Evolutionary conservation across 2,888 invertebrate genomes (phyloP).

Genomic region (Seira ritae): DNA sequence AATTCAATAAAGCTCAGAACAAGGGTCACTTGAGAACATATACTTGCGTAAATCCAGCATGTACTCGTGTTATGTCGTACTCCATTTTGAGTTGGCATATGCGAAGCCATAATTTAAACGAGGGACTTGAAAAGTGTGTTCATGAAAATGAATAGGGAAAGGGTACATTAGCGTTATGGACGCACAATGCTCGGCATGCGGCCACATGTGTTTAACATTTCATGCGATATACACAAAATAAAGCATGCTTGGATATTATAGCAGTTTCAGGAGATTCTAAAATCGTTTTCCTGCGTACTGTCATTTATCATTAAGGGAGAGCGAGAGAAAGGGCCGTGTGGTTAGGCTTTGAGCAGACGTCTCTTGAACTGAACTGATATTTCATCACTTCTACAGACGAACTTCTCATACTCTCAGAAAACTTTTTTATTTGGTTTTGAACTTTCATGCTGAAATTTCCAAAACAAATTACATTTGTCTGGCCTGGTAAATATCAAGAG

Average conservation of each 20-base stretch:
- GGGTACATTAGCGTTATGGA: background rate
- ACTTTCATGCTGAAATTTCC: no score
- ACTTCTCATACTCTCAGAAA: background rate
- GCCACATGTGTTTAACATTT: background rate
- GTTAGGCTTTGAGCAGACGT: background rate
- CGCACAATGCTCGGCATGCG: background rate
- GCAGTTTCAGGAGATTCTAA: background rate
- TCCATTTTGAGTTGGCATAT: background rate
- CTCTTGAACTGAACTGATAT: background rate
- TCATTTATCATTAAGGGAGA: background rate
- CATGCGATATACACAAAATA: no score
- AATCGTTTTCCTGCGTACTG: no score
- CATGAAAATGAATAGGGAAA: background rate
- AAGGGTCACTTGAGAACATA: background rate
- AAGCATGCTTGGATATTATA: background rate
- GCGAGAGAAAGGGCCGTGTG: background rate
- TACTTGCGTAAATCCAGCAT: background rate
- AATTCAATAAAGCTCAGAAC: background rate
- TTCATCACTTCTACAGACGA: background rate
- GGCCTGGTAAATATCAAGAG: no score
- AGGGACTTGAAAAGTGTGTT: background rate
- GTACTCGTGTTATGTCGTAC: background rate
- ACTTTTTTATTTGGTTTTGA: no score
- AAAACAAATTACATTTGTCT: no score
- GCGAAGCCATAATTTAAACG: background rate